Evolutionary conservation across 2,888 invertebrate genomes (phyloP).

Genomic region (Calameuta idolon): DNA sequence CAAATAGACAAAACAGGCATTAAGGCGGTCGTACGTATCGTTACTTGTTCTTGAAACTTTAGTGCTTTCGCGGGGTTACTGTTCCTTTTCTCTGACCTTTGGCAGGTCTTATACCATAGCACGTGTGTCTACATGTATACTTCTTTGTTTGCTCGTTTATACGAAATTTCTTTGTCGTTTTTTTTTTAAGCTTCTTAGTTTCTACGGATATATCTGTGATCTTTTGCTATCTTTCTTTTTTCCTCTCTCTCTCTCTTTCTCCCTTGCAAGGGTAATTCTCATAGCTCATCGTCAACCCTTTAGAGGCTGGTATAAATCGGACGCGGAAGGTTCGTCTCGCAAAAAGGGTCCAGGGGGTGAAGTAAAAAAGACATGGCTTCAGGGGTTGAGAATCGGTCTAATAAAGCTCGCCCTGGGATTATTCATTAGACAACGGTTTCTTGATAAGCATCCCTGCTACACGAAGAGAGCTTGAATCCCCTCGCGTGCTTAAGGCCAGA

Average conservation of each 20-base stretch:
- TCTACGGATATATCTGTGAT: neutral
- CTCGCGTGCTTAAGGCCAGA: constrained; percentile 9
- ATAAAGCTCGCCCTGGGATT: constrained; percentile 20
- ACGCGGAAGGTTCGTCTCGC: constrained; percentile 3
- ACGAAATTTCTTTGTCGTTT: neutral
- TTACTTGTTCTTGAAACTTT: neutral
- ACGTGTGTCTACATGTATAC: too few relatives aligned
- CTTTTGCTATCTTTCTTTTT: neutral
- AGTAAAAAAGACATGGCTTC: neutral
- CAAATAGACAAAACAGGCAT: neutral
- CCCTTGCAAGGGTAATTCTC: neutral
- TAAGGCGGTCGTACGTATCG: too few relatives aligned
- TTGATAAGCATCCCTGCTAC: constrained; percentile 14
- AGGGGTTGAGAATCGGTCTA: constrained; percentile 10
- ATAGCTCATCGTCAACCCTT: neutral
- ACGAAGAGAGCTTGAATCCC: neutral
- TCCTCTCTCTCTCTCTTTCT: neutral
- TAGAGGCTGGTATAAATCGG: constrained; percentile 2
- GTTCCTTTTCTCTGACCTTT: neutral
- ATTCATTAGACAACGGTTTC: constrained; percentile 19
- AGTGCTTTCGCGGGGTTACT: neutral
- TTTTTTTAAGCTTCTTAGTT: neutral
- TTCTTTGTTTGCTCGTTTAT: neutral
- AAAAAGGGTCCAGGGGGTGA: neutral
- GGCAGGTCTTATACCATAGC: neutral